Percentiles rank a stretch among this genome's conserved stretches.
These are phyloP conservation scores for Silurus glanis DNA, from an alignment of 2,113 vertebrate species.

Conservation along the genomic window DNA sequence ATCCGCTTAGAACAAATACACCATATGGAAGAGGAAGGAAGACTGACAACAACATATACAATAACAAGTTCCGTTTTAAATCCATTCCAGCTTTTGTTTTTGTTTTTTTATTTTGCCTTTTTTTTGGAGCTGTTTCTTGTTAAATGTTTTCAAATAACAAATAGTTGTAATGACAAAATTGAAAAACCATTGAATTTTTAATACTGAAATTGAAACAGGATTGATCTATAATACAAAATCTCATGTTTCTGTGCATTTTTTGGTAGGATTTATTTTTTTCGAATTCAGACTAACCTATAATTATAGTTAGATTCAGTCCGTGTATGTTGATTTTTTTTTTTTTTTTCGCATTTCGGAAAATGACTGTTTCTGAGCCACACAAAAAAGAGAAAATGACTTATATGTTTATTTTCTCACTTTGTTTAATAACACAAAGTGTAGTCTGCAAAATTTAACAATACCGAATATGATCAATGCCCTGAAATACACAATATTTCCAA, in stretches of 20 bases:
- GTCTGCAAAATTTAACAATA: too few species aligned
- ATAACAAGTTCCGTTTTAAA: background rate
- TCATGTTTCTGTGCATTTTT: background rate
- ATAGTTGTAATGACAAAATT: background rate
- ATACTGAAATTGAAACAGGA: background rate
- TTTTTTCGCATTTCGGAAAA: too few species aligned
- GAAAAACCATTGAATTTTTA: background rate
- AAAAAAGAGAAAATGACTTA: too few species aligned
- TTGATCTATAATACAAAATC: background rate
- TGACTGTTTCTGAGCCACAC: too few species aligned
- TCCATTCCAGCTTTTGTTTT: background rate
- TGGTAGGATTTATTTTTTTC: background rate
- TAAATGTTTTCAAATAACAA: background rate
- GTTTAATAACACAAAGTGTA: too few species aligned
- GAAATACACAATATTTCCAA: too few species aligned
- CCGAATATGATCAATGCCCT: too few species aligned
- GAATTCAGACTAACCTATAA: background rate
- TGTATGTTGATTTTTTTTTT: too few species aligned
- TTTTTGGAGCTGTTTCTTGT: background rate
- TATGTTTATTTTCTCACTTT: too few species aligned
- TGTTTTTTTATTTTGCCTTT: background rate
- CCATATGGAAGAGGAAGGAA: conserved; percentile 1
- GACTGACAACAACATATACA: conserved; percentile 8
- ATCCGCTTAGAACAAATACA: background rate
- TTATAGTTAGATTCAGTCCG: too few species aligned